Evolutionary conservation across 2,888 invertebrate species (phyloP), one percentile per base, ranked within the genome.

Genomic region (Pammene aurita): DNA sequence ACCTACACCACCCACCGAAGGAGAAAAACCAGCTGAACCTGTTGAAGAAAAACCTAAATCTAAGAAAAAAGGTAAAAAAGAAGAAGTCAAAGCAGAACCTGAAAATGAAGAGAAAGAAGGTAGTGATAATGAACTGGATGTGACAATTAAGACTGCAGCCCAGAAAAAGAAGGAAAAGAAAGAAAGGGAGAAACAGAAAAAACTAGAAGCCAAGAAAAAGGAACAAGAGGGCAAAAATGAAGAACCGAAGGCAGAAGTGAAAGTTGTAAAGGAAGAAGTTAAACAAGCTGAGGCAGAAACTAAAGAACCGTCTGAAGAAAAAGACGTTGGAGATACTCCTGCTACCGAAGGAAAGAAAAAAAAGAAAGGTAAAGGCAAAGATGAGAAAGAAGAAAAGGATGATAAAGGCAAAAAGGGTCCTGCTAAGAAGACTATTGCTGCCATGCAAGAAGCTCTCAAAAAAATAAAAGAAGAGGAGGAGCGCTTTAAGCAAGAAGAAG

Each of bases 141-240:
- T 91, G 16, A 95, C 95, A 0, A 93, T 96, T 13, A 97, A 97
- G 89, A 94, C 96, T 13, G 96, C 97, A 5, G 96, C 97, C 1
- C 97, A 97, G 81, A 97, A 97, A 89, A 97, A 97, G 80, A 97
- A 97, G 79, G 97, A 97, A 77, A 97, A 97, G 79, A 97, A 97
- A 78, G 96, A 97, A 85, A 93, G 96, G 14, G 96, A 96, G 79
- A 95, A 95, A 76, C 94, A 95, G 76, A 96, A 96, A 80, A 95
- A 96, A 76, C 88, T 94, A 76, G 95, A 95, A 70, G 94, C 95
- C 48, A 95, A 95, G 79, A 94, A 94, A 70, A 87, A 87, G 52
- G 86, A 86, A 11, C 85, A 84, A 55, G 89, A 87, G 7, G 68
- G 18, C 44, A 90, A 89, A 73, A 89, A 86, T 72, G 88, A 87